A percentile compares a stretch with the other conserved stretches of the same genome.
Evolutionary conservation across 2,113 vertebrate species (phyloP).

Genomic region (Pseudorhombus dupliciocellatus): DNA sequence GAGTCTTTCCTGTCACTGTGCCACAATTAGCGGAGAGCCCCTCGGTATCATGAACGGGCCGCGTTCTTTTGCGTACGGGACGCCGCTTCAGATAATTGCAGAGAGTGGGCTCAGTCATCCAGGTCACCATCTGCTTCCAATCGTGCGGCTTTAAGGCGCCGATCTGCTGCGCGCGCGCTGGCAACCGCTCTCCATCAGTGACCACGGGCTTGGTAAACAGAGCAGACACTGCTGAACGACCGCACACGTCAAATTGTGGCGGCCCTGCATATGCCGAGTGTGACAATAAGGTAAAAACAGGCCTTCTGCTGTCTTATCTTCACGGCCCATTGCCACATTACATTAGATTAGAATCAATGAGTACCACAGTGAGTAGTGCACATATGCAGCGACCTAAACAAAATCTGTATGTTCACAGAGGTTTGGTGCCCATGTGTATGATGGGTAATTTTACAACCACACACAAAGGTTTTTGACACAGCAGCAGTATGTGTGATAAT

Average conservation of each 20-base stretch:
- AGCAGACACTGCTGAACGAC: not conserved
- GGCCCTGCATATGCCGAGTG: not conserved
- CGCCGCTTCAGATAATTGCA: conserved; percentile 22
- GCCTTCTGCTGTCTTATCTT: not conserved
- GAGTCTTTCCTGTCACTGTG: conserved; percentile 17
- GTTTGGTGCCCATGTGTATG: not conserved
- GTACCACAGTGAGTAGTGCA: conserved; percentile 13
- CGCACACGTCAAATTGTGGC: not conserved
- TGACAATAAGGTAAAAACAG: not conserved
- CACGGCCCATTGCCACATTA: conserved; percentile 17
- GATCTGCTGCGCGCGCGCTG: conserved; percentile 35
- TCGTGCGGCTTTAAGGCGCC: conserved; percentile 38
- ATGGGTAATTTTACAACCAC: conserved; percentile 14
- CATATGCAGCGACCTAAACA: not conserved
- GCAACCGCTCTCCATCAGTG: conserved; percentile 25
- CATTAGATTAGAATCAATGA: conserved; percentile 30
- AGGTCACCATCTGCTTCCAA: conserved; percentile 46
- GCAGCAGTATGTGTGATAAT: conserved; percentile 25
- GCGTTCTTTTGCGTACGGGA: conserved; percentile 26
- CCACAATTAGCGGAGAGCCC: conserved; percentile 43
- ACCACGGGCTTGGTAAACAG: conserved; percentile 3
- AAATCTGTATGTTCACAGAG: conserved; percentile 7
- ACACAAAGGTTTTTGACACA: not conserved
- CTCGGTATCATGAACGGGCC: conserved; percentile 24
- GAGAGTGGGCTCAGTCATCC: conserved; percentile 24